phyloP scores from a whole-genome alignment of 2,113 vertebrate genomes.

The Empidonax alnorum region DNA sequence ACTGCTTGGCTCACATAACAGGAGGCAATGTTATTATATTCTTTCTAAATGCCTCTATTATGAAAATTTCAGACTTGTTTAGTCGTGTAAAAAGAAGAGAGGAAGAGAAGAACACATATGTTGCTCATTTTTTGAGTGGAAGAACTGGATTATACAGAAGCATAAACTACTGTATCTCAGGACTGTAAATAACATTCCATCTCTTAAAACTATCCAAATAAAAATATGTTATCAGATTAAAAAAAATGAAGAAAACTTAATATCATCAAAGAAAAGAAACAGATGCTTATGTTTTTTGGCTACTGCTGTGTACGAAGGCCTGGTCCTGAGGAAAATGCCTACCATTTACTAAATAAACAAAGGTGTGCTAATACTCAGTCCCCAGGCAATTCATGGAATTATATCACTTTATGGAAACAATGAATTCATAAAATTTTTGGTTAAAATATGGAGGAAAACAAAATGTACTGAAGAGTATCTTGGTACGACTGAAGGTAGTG shows the following conservation, averaged over 20 bases:
- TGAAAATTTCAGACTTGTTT: background rate
- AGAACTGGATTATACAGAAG: background rate
- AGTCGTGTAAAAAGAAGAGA: background rate
- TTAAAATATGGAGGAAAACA: background rate
- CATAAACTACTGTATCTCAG: background rate
- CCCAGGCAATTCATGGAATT: background rate
- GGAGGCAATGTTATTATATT: background rate
- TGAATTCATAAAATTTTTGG: background rate
- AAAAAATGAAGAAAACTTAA: background rate
- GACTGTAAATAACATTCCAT: background rate
- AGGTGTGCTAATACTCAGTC: background rate
- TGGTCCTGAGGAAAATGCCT: background rate
- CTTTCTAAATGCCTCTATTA: background rate
- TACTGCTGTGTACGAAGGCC: background rate
- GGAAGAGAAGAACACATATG: background rate
- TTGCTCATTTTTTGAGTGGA: background rate
- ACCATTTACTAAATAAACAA: background rate
- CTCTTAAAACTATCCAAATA: background rate
- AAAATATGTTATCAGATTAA: background rate
- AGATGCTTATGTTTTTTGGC: background rate
- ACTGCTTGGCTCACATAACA: background rate
- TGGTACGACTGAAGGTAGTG: background rate
- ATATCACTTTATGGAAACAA: background rate
- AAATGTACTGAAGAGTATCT: background rate
- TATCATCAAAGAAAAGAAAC: background rate